phyloP scores from a whole-genome alignment of 37 sponge, comb jelly and placozoan species.

The Halichondria panicea region DNA sequence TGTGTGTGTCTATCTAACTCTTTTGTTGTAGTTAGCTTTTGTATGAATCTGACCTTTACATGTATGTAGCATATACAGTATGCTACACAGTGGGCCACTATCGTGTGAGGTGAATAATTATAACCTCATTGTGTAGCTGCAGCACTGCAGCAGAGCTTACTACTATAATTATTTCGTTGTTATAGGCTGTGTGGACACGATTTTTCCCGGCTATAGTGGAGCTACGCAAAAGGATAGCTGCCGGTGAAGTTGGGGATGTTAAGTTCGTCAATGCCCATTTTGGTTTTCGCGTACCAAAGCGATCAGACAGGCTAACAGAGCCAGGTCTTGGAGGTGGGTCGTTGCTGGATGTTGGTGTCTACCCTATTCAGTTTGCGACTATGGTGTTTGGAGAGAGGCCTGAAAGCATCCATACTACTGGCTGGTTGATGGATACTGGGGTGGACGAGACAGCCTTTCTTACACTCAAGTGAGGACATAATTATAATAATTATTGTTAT shows the following conservation, averaged over 20 bases:
- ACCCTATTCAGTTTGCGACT: constrained; percentile 58
- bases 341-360: constrained; percentile 77
- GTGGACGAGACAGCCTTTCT: constrained; percentile 1
- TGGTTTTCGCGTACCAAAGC: constrained; percentile 8
- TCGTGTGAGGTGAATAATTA: no score
- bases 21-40: no score
- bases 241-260: constrained; percentile 69
- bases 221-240: constrained; percentile 38
- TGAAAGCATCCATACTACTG: constrained; percentile 46
- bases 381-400: constrained; percentile 65
- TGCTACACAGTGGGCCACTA: no score
- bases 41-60: no score
- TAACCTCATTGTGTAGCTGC: no score
- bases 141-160: no score
- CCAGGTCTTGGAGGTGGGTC: constrained; percentile 74
- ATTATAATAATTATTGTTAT: no score
- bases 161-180: no score
- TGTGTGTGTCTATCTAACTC: no score
- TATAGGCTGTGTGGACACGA: constrained; percentile 68
- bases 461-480: no score
- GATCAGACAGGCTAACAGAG: constrained; percentile 19
- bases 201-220: constrained; percentile 74
- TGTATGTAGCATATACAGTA: no score
- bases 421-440: constrained; percentile 18
- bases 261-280: constrained; percentile 53